Conservation (phyloP, 2,113 vertebrate species). For the Lethenteron camtschaticum region DNA sequence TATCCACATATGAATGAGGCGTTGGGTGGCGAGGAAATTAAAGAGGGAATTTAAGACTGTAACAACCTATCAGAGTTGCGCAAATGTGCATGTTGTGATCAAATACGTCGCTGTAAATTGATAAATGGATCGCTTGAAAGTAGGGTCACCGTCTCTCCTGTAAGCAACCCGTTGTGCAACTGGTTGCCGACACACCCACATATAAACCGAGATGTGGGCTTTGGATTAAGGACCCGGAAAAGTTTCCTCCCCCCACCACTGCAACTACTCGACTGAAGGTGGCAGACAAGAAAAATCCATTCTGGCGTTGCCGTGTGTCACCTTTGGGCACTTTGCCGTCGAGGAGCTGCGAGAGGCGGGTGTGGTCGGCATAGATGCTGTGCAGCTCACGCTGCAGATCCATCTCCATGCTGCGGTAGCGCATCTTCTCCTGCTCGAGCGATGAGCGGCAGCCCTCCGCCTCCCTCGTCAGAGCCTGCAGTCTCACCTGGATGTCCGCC, state of each 20-base stretch:
- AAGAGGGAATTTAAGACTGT: too few species aligned
- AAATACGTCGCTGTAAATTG: too few species aligned
- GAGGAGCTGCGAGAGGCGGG: constrained; percentile 36
- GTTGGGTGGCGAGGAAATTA: too few species aligned
- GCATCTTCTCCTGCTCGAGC: constrained; percentile 31
- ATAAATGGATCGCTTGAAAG: too few species aligned
- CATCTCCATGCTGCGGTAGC: constrained; percentile 37
- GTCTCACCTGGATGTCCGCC: constrained; percentile 27
- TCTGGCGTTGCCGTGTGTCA: constrained; percentile 14
- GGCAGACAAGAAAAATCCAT: background rate
- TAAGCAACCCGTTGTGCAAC: too few species aligned
- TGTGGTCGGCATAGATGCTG: constrained; percentile 41
- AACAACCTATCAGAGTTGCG: too few species aligned
- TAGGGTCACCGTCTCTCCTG: too few species aligned
- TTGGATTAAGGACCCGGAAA: background rate
- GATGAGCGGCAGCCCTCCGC: constrained; percentile 30
- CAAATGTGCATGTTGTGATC: too few species aligned
- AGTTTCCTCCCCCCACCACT: background rate
- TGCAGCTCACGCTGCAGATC: constrained; percentile 65
- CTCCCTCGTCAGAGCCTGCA: constrained; percentile 27
- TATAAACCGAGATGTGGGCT: background rate
- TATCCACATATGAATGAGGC: background rate
- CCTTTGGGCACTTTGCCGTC: constrained; percentile 60
- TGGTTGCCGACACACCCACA: too few species aligned
- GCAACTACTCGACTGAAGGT: background rate